Evolutionary conservation across 2,113 vertebrate species (phyloP), one percentile per base, ranked within the genome.

Genomic region (Nerophis lumbriciformis): DNA sequence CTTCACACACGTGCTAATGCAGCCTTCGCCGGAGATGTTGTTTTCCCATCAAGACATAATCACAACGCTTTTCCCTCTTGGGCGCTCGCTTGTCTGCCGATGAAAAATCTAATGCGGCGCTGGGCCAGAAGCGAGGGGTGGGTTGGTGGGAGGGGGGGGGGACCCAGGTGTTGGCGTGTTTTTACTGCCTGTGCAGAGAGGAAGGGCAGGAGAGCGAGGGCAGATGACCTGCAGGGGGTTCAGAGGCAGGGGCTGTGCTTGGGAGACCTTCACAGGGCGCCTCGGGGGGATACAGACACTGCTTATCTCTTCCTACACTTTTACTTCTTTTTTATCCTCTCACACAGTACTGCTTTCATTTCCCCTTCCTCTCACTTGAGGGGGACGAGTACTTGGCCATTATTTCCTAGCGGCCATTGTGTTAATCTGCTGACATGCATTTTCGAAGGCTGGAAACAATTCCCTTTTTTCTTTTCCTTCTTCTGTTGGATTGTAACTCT

Each of bases 81-180:
- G 12, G 36, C 16, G 35, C 38, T 49, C 38, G 48, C 28, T 71
- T 82, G 66, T 79, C 73, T 71, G 58, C 53, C 44, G 57, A 73
- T 77, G 79, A 84, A 77, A 79, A 80, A 83, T 70, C 56, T 54
- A 45, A 68, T 83, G 77, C 76, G 63, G 51, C 65, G 74, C 77
- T 75, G 69, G 77, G 82, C 89, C 42, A 45, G 42, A 45, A 82
- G 71, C 73, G 93, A 91, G 91, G n/a, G 53, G 36, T 91, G 79
- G 90, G 84, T 79, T 91, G 86, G 86, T 90, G 90, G 67, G 69
- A 74, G 83, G 76, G 81, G 80, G 83, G 76, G 81, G 73, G 88
- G 83, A 88, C 84, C 87, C 87, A 90, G 89, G 88, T 91, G 89
- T 83, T 88, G 85, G 68, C 83, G 83, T 89, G 80, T 89, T 90